Evolutionary conservation across 2,113 vertebrate species (phyloP), one percentile per base, ranked within the genome.

Genomic region (Desmodus rotundus): DNA sequence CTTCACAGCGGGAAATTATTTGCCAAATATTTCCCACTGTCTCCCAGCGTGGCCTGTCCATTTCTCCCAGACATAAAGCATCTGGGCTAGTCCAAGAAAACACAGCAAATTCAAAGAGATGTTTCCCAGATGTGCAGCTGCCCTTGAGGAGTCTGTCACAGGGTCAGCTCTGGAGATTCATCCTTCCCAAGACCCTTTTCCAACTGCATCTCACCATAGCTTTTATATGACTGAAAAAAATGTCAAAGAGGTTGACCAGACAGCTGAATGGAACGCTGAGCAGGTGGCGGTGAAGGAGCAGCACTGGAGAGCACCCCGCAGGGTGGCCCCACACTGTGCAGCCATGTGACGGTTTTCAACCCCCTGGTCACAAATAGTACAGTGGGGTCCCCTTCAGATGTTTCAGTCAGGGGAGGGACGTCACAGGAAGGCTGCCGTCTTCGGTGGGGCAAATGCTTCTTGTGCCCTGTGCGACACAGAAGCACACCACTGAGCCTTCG

Each of bases 11-110:
- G 90, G 94, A 70, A 96, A 97, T 78, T 68, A 96, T 81, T 98
- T 96, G 84, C 73, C 96, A 94, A 95, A 84, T 93, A 94, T 97
- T 97, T 96, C 92, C 90, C 31, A 63, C 38, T 95, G 82, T 84
- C 86, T 95, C 94, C 77, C 19, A 56, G 93, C 87, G 81, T 93
- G 91, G 61, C 52, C 43, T 76, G 41, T 96, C 72, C 26, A 72
- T 95, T 94, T 93, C 87, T 94, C 94, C 82, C 50, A 96, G 54
- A 96, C 65, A 45, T 72, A 94, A 98, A 76, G 4, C 82, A 93
- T 47, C 94, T 97, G 90, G 54, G 77, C 91, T 77, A 58, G 38
- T 97, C 56, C 45, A 88, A 76, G 68, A 67, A 90, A 95, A 93
- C 41, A 45, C 74, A 70, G 74, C 70, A 76, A 72, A 19, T 72